Base-by-base conservation (phyloP, 2,797 vertebrate genomes). In the Rhinoraja longicauda region DNA sequence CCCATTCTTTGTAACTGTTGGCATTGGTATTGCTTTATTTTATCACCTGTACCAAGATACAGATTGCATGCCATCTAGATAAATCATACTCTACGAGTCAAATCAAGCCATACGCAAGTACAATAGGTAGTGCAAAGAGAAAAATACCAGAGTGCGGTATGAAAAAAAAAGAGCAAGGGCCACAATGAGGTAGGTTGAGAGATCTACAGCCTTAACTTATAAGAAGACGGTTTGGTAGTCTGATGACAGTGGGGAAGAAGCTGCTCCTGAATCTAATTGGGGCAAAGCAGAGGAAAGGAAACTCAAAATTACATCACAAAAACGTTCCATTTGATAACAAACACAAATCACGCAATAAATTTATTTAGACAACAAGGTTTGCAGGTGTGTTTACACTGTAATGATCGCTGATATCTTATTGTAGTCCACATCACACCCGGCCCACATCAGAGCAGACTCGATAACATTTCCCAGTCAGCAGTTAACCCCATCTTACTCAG, bases 281-380 rank as follows among this genome's bases (percentile, higher is more conserved):
- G 29, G 6, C 32, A 62, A 17, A 36, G 15, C 59, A 32, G 7
- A 64, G 5, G 59, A 17, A 36, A 62, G n/a, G 5, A 88, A 32
- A 19, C 84, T 86, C 59, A 17, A 64, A 59, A 86, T 62, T 29
- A 32, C 59, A 26, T 19, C 24, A 64, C 59, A 32, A 88, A 88
- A 67, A 64, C 17, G 57, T 1, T 36, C 5, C 8, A n/a, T n/a
- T 24, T 67, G 59, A 36, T 36, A 32, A 67, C n/a, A 88, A 88
- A 88, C 62, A 88, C n/a, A 32, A 88, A 64, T 19, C 29, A 32
- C 6, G 15, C 19, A 7, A 67, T 13, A 15, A 32, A 7, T 88
- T 64, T 88, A 88, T 88, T 67, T 67, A 59, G n/a, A 88, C 84
- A 88, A 36, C 32, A 36, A 88, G 59, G 13, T 62, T 88, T 10